Conservation (phyloP, 2,797 vertebrate species). For the Iguana delicatissima region DNA sequence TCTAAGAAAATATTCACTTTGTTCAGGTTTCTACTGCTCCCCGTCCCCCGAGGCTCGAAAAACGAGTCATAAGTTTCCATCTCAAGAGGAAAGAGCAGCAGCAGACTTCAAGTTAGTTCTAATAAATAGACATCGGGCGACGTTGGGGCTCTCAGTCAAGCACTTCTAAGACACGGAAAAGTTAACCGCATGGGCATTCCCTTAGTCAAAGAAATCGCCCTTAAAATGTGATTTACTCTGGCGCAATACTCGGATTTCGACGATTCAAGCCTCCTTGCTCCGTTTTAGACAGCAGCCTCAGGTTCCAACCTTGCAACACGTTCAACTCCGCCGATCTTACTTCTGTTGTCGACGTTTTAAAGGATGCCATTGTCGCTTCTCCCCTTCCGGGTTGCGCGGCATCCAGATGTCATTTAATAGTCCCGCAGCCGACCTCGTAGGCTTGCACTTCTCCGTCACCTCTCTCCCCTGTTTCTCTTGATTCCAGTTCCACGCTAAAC, state of each 20-base stretch:
- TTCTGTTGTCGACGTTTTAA: neutral
- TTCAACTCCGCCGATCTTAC: neutral
- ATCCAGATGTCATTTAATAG: neutral
- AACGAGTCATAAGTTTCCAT: neutral
- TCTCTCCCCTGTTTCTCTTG: neutral
- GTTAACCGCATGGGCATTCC: neutral
- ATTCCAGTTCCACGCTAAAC: conserved; percentile 34
- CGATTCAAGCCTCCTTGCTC: neutral
- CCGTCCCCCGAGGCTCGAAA: neutral
- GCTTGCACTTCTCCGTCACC: conserved; percentile 34
- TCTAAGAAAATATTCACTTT: neutral
- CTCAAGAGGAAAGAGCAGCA: neutral
- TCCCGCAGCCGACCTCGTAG: neutral
- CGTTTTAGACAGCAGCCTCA: neutral
- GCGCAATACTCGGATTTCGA: neutral
- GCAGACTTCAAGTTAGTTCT: neutral
- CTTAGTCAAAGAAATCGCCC: neutral
- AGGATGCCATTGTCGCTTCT: neutral
- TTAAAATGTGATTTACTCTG: too few relatives aligned
- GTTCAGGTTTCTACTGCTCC: neutral
- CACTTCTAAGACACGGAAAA: neutral
- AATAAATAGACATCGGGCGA: too few relatives aligned
- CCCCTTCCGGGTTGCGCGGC: neutral
- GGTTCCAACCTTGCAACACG: neutral
- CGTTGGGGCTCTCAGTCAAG: too few relatives aligned